These are phyloP conservation scores for Carpatolechia fugitivella DNA, from an alignment of 2,888 invertebrate species.

Conservation along the genomic window DNA sequence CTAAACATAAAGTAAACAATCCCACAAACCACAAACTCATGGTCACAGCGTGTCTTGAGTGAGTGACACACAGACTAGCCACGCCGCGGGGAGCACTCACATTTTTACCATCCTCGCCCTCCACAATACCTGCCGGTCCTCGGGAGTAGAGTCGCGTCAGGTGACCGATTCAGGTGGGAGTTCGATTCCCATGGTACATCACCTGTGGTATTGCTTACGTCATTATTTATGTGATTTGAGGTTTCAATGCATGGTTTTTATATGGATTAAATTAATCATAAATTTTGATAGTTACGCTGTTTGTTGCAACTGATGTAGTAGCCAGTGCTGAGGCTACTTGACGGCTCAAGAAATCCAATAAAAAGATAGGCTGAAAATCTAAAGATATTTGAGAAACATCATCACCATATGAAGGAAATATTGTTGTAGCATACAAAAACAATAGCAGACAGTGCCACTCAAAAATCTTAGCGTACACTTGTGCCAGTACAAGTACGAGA, in stretches of 20 bases:
- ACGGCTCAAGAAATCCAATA: no score
- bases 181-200: conserved; percentile 32
- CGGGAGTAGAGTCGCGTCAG: conserved; percentile 27
- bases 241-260: no score
- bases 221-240: no score
- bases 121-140: conserved; percentile 44
- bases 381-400: neutral
- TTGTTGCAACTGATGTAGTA: no score
- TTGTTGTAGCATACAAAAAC: neutral
- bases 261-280: neutral
- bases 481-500: neutral
- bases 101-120: conserved; percentile 64
- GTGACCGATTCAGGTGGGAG: conserved; percentile 21
- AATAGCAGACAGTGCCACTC: neutral
- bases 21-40: conserved; percentile 30
- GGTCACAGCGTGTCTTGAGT: conserved; percentile 50
- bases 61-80: conserved; percentile 51
- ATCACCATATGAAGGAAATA: neutral
- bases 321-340: no score
- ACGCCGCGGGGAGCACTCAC: conserved; percentile 55
- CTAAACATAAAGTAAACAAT: conserved; percentile 30
- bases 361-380: no score
- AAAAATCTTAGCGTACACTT: neutral
- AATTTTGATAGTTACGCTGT: no score
- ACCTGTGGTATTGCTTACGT: neutral